phyloP scores from a whole-genome alignment of 1,140 invertebrate genomes.

The Campoletis sonorensis region DNA sequence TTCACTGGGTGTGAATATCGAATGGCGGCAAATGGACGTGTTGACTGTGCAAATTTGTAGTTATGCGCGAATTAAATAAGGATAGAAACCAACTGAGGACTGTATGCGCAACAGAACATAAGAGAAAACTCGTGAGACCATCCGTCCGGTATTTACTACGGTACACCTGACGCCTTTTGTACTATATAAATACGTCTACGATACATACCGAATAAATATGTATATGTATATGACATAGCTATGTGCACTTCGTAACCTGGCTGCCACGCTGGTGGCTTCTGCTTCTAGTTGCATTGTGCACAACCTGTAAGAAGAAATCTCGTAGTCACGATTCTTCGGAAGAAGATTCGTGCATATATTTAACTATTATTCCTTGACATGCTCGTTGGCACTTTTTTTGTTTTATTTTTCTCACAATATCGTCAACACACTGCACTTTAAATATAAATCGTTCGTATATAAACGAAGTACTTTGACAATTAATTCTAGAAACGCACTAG shows the following conservation, averaged over 20 bases:
- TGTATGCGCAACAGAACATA: background rate
- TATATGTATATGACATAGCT: background rate
- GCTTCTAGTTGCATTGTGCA: conserved; percentile 9
- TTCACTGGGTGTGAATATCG: background rate
- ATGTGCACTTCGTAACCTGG: conserved; percentile 19
- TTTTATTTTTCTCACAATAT: background rate
- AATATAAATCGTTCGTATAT: background rate
- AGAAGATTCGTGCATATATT: conserved; percentile 14
- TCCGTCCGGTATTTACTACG: conserved; percentile 3
- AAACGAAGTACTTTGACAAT: background rate
- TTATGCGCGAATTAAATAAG: conserved; percentile 6
- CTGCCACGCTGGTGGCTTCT: conserved; percentile 12
- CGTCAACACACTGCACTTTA: background rate
- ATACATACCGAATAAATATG: no score
- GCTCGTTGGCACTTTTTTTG: background rate
- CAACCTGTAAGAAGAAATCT: background rate
- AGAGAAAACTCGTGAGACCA: conserved; percentile 14
- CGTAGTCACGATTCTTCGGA: conserved; percentile 28
- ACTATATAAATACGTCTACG: conserved; percentile 7
- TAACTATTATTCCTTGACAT: background rate
- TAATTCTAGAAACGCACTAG: no score
- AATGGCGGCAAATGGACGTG: background rate
- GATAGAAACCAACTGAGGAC: background rate
- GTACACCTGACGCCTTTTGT: conserved; percentile 31
- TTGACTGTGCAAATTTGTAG: conserved; percentile 22